Evolutionary conservation across 2,113 vertebrate genomes (phyloP), one percentile per base, ranked within the genome.

Genomic region (Pterophyllum scalare): DNA sequence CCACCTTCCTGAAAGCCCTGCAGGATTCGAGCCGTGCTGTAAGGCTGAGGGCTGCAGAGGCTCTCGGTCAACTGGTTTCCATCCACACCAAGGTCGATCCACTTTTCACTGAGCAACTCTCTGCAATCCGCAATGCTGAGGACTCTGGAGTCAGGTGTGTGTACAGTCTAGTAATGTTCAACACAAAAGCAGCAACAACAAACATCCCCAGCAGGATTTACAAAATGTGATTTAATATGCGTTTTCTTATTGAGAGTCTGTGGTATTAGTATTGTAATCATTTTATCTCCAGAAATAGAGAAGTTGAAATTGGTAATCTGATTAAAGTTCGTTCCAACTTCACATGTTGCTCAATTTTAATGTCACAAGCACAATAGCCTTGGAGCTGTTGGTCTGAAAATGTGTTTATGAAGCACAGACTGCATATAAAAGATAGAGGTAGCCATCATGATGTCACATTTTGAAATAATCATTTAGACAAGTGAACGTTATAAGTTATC

Each of bases 1-100:
- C 98, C 84, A 99, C 98, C 31, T 99, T 99, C 94, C 97, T 98
- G 52, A 99, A 99, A 94, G 98, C 98, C 4, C 94, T 99, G 4
- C 98, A 99, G 92, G 98, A 99, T 83, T 96, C 98, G 0, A 98
- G 98, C 90, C 96, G 98, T 0, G 96, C 96, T 0, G 98, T 99
- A 81, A 96, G 98, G 79, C 96, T 99, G 20, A 97, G 97, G 87
- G 98, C 98, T 0, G 98, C 98, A 0, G 98, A 99, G 9, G 98
- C 98, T 0, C 95, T 99, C 0, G 98, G 98, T 17, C 98, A 98
- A 24, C 96, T 99, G 87, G 98, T 99, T 5, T 95, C 97, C 75
- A 99, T 99, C 92, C 98, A 99, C 14, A 89, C 96, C 43, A 99
- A 99, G 92, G 98, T 99, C 59, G 98, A 99, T 85, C 98, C 98